Conservation (phyloP, 2,113 vertebrate genomes). For the Ploceus nigricollis region DNA sequence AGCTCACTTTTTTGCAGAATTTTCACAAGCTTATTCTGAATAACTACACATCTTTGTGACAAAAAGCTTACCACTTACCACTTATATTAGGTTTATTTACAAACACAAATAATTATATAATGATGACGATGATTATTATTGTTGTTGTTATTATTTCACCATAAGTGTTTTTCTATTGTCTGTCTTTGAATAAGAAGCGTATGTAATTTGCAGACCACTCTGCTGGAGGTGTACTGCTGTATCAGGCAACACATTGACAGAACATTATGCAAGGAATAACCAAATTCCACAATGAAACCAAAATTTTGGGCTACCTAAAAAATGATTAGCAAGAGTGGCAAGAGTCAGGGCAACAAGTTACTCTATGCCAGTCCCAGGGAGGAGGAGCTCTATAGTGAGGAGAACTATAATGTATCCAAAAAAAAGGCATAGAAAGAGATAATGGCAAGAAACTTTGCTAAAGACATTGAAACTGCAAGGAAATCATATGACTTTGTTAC, state of each 20-base stretch:
- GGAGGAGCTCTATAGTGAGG: neutral
- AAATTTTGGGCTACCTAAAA: neutral
- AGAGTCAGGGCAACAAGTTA: neutral
- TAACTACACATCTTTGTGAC: neutral
- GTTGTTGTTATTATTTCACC: neutral
- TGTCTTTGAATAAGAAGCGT: neutral
- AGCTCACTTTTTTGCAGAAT: neutral
- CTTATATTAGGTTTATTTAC: neutral
- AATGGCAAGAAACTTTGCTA: neutral
- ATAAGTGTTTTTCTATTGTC: neutral
- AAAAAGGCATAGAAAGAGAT: neutral
- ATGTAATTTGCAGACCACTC: neutral
- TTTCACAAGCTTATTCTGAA: neutral
- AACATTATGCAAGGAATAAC: neutral
- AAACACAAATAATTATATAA: neutral
- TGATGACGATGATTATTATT: neutral
- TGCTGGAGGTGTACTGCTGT: neutral
- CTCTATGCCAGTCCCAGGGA: neutral
- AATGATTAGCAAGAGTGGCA: neutral
- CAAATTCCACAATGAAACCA: neutral
- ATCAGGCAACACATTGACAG: fast-evolving
- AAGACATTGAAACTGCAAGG: neutral
- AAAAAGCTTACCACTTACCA: neutral
- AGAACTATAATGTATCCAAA: neutral
- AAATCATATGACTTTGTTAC: neutral